phyloP scores from a whole-genome alignment of 2,797 vertebrate genomes.

The Malurus leucopterus region DNA sequence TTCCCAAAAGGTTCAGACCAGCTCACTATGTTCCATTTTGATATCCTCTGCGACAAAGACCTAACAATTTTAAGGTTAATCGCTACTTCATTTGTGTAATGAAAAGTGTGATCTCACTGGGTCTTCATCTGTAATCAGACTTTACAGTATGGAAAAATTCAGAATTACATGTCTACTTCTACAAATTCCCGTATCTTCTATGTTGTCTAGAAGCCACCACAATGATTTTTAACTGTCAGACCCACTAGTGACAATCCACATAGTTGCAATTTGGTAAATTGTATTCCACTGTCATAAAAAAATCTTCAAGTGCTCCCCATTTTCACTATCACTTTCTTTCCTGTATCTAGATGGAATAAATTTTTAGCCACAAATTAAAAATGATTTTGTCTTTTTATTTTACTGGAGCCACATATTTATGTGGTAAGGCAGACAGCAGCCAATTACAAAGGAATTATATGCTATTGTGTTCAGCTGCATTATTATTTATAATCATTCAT shows the following conservation, averaged over 20 bases:
- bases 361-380: neutral
- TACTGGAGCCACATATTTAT: neutral
- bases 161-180: neutral
- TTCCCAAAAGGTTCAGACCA: neutral
- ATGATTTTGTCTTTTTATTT: neutral
- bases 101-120: neutral
- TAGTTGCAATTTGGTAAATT: neutral
- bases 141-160: neutral
- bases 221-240: neutral
- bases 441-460: neutral
- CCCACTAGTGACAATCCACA: neutral
- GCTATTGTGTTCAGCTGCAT: neutral
- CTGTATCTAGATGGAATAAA: neutral
- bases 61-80: neutral
- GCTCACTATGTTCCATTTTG: neutral
- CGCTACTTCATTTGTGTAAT: neutral
- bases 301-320: neutral
- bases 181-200: neutral
- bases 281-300: neutral
- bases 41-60: neutral
- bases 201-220: neutral
- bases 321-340: neutral
- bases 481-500: neutral
- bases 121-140: neutral
- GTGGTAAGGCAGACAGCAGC: neutral